Evolutionary conservation across 64 coral and sea anemone genomes (phyloP).

Genomic region (Dendronephthya gigantea): DNA sequence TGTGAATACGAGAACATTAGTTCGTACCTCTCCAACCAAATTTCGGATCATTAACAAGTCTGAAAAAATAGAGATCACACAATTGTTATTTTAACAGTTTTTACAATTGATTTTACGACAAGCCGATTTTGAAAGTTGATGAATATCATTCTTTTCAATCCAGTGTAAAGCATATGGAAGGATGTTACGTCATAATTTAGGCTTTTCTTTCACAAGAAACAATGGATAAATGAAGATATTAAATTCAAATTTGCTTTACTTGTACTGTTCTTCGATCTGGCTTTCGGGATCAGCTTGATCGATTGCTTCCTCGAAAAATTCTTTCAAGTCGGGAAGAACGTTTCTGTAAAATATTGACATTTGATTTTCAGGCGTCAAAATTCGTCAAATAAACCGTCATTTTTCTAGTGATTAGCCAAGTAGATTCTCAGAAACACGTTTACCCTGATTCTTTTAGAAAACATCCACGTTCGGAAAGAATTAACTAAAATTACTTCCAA

Average conservation of each 20-base stretch:
- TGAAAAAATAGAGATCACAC: conserved; percentile 33
- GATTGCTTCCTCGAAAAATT: conserved; percentile 84
- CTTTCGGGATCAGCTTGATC: conserved; percentile 88
- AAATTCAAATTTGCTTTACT: conserved; percentile 30
- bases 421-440: too few species aligned
- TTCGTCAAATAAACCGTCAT: background rate
- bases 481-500: too few species aligned
- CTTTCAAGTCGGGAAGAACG: conserved; percentile 78
- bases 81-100: background rate
- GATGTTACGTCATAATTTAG: too few species aligned
- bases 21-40: conserved; percentile 86
- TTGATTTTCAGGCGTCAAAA: background rate
- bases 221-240: background rate
- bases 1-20: too few species aligned
- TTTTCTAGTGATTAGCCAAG: too few species aligned
- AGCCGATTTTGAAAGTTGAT: too few species aligned
- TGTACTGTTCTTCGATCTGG: conserved; percentile 94
- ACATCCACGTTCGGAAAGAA: too few species aligned
- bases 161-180: too few species aligned
- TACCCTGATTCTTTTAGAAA: too few species aligned
- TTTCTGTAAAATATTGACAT: conserved; percentile 44
- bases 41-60: conserved; percentile 74
- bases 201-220: too few species aligned
- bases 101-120: too few species aligned
- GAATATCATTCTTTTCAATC: too few species aligned